Percentiles rank a stretch among this genome's conserved stretches.
Evolutionary conservation across 2,888 invertebrate species (phyloP).

Genomic region (Zhuqinia jingwanae): DNA sequence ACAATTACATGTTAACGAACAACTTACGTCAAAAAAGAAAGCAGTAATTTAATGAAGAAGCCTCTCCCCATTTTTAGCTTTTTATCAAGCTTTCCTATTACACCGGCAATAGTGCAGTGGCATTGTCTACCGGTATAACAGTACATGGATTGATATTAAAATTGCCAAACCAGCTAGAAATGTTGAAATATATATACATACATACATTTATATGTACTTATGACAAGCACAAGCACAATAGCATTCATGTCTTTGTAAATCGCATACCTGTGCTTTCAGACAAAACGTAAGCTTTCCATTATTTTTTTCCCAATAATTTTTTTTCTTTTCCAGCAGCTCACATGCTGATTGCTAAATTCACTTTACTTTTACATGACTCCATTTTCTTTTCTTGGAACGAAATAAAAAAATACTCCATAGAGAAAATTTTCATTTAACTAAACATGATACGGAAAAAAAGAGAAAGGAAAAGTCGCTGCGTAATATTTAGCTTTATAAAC

Average conservation of each 20-base stretch:
- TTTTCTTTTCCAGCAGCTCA: neutral
- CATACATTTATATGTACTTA: neutral
- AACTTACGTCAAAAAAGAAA: neutral
- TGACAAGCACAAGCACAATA: neutral
- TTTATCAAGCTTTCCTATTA: neutral
- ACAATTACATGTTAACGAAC: slow-evolving; percentile 53
- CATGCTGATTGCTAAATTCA: slow-evolving; percentile 54
- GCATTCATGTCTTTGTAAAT: too few relatives aligned
- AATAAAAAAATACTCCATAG: too few relatives aligned
- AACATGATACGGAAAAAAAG: slow-evolving; percentile 30
- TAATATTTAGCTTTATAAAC: neutral
- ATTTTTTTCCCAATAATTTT: neutral
- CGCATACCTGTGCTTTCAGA: too few relatives aligned
- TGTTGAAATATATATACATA: neutral
- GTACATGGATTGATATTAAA: neutral
- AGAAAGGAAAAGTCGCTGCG: neutral
- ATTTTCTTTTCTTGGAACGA: neutral
- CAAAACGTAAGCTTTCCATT: neutral
- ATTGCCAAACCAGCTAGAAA: neutral
- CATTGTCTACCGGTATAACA: neutral
- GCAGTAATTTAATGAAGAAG: slow-evolving; percentile 16
- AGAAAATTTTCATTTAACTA: slow-evolving; percentile 43
- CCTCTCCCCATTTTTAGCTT: neutral
- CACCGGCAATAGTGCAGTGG: too few relatives aligned
- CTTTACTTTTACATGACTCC: slow-evolving; percentile 45